Conservation (phyloP, 1,140 invertebrate genomes). For the Gerris buenoi region DNA sequence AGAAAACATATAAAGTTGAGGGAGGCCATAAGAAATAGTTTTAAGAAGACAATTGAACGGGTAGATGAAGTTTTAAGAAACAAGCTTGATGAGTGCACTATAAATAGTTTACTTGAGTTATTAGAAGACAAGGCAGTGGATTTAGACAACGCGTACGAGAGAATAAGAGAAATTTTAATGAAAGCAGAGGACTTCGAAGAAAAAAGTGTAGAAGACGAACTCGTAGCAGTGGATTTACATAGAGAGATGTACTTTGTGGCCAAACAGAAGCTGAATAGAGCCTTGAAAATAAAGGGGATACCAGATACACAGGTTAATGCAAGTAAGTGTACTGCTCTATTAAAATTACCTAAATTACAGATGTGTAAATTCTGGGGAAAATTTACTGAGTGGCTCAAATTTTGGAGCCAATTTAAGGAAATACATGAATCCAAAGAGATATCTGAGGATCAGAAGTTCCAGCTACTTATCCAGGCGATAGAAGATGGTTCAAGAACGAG, state of each 20-base stretch:
- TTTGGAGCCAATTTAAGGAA: not conserved
- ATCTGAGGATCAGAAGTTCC: not conserved
- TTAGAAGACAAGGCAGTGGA: not conserved
- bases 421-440: not conserved
- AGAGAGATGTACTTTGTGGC: not conserved
- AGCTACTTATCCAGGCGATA: not conserved
- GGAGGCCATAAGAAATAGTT: not conserved
- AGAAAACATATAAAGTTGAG: not conserved
- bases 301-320: not conserved
- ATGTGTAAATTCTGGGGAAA: not conserved
- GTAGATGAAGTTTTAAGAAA: not conserved
- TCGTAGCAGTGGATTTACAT: not conserved
- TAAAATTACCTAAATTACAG: not conserved
- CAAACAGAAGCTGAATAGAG: not conserved
- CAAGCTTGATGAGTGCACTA: not conserved
- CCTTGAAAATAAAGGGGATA: not conserved
- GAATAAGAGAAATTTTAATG: not conserved
- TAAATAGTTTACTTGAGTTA: not conserved
- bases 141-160: not conserved
- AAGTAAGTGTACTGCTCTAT: not conserved
- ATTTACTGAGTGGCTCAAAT: not conserved
- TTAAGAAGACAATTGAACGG: not conserved
- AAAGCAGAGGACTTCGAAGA: not conserved
- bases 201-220: not conserved
- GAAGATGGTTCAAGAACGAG: not conserved